These are phyloP conservation scores for Chrysina gloriosa DNA, from an alignment of 2,888 invertebrate genomes.

Conservation along the genomic window DNA sequence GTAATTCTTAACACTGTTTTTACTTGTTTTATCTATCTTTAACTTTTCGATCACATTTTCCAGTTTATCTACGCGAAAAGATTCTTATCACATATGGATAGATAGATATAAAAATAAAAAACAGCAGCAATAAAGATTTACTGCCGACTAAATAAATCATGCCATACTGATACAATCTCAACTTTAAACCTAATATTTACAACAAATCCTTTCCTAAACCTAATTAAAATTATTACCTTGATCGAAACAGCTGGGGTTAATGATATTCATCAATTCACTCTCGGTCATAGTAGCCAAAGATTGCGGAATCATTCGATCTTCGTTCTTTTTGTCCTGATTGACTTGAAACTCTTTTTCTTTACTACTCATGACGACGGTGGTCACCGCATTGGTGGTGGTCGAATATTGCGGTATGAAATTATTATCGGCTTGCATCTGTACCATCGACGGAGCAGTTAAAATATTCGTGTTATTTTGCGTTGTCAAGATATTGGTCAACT, in stretches of 20 bases:
- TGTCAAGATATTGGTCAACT: slow-evolving; percentile 64
- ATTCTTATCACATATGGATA: too few relatives aligned
- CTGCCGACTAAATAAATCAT: slow-evolving; percentile 15
- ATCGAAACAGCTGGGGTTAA: slow-evolving; percentile 91
- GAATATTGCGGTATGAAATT: slow-evolving; percentile 49
- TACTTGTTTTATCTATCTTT: too few relatives aligned
- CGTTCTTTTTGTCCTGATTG: slow-evolving; percentile 59
- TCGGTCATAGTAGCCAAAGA: slow-evolving; percentile 87
- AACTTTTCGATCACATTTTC: too few relatives aligned
- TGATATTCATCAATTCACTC: slow-evolving; percentile 88
- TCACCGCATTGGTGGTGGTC: slow-evolving; percentile 55
- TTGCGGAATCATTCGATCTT: slow-evolving; percentile 73
- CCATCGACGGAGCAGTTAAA: slow-evolving; percentile 37
- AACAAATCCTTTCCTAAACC: not conserved
- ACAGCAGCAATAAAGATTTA: not conserved
- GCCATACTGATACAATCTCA: slow-evolving; percentile 43
- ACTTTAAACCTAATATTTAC: slow-evolving; percentile 41
- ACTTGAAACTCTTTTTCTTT: slow-evolving; percentile 63
- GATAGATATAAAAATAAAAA: not conserved
- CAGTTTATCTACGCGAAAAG: too few relatives aligned
- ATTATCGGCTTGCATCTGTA: slow-evolving; percentile 50
- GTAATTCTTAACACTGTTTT: too few relatives aligned
- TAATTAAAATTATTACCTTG: slow-evolving; percentile 70
- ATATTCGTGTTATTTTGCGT: slow-evolving; percentile 46
- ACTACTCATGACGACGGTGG: slow-evolving; percentile 65